These are phyloP conservation scores for Conomelus anceps DNA, from an alignment of 2,888 invertebrate species.

Conservation along the genomic window DNA sequence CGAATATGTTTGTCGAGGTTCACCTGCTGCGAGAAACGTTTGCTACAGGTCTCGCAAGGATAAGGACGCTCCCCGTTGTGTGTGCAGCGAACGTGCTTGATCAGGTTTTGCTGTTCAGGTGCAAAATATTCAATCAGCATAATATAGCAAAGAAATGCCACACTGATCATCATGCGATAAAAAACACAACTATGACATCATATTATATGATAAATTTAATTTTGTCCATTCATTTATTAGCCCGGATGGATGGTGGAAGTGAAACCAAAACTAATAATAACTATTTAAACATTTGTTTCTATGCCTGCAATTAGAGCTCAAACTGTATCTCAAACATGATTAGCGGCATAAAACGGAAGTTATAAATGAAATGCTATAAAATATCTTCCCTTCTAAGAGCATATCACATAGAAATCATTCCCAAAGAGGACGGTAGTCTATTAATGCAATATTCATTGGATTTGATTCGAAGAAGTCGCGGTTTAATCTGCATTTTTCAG, in stretches of 20 bases:
- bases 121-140: neutral
- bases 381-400: no score
- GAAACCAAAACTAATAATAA: neutral
- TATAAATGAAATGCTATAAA: no score
- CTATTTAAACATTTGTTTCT: no score
- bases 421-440: no score
- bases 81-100: neutral
- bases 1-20: slow-evolving; percentile 32
- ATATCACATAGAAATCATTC: no score
- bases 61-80: slow-evolving; percentile 36
- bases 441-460: no score
- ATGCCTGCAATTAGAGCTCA: no score
- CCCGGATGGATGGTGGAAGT: neutral
- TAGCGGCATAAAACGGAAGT: no score
- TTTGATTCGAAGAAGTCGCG: no score
- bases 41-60: slow-evolving; percentile 28
- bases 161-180: no score
- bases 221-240: neutral
- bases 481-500: no score
- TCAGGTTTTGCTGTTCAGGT: neutral
- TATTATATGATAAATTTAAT: neutral
- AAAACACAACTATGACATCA: neutral
- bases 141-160: neutral
- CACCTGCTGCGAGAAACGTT: slow-evolving; percentile 31
- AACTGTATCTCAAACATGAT: no score